phyloP scores from a whole-genome alignment of 1,140 invertebrate genomes.

The Cydia fagiglandana region DNA sequence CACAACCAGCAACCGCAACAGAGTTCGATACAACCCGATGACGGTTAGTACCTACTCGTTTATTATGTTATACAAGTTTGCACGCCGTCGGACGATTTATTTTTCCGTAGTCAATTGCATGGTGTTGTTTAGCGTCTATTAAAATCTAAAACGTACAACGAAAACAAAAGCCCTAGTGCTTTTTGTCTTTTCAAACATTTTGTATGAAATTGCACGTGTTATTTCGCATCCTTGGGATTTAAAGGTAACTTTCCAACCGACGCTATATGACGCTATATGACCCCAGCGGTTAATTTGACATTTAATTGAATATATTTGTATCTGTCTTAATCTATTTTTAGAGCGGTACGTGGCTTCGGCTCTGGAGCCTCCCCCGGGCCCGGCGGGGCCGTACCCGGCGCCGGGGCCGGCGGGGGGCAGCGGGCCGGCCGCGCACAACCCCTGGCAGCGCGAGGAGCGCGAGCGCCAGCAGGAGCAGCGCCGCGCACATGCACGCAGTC shows the following conservation, averaged over 20 bases:
- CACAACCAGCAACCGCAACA: slow-evolving; percentile 46
- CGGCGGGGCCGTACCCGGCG: slow-evolving; percentile 63
- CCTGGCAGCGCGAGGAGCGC: slow-evolving; percentile 93
- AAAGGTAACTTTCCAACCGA: too few relatives aligned
- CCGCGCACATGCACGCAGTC: slow-evolving; percentile 82
- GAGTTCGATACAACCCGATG: slow-evolving; percentile 56
- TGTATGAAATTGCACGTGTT: too few relatives aligned
- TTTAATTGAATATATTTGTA: background rate
- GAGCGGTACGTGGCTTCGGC: slow-evolving; percentile 83
- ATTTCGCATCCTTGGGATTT: too few relatives aligned
- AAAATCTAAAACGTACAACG: too few relatives aligned
- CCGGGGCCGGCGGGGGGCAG: slow-evolving; percentile 50
- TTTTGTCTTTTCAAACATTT: too few relatives aligned
- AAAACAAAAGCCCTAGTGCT: too few relatives aligned
- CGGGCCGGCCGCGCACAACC: slow-evolving; percentile 82
- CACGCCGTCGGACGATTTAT: too few relatives aligned
- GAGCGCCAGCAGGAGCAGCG: slow-evolving; percentile 88
- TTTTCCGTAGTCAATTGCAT: too few relatives aligned
- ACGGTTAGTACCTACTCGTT: slow-evolving; percentile 52
- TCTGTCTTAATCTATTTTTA: slow-evolving; percentile 41
- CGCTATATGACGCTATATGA: too few relatives aligned
- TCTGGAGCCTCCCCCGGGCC: slow-evolving; percentile 83
- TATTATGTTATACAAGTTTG: slow-evolving; percentile 32
- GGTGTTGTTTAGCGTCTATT: too few relatives aligned
- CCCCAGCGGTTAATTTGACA: too few relatives aligned